phyloP scores from a whole-genome alignment of 2,113 vertebrate species.

The Speoplatyrhinus poulsoni region DNA sequence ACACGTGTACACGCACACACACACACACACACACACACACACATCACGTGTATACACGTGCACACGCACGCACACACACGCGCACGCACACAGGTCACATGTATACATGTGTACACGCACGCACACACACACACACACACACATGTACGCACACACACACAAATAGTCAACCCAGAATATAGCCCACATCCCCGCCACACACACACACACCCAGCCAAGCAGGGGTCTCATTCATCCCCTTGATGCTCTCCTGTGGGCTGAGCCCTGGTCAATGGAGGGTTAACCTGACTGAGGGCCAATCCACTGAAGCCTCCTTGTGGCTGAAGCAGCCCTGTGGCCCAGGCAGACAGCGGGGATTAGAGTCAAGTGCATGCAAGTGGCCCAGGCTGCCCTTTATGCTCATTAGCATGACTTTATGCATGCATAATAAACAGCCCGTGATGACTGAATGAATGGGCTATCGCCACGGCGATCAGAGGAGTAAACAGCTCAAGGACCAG shows the following conservation, averaged over 20 bases:
- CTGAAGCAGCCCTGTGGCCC: slow-evolving; percentile 19
- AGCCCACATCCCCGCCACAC: slow-evolving; percentile 4
- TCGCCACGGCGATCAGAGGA: slow-evolving; percentile 53
- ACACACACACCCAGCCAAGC: background rate
- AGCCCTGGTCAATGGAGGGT: slow-evolving; percentile 43
- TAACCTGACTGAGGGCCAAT: slow-evolving; percentile 48
- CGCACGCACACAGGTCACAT: no score
- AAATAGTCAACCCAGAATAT: background rate
- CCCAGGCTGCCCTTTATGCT: slow-evolving; percentile 52
- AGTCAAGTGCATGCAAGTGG: slow-evolving; percentile 55
- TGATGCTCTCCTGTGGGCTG: slow-evolving; percentile 15
- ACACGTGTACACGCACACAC: no score
- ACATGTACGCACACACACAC: background rate
- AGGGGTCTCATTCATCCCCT: slow-evolving; percentile 19
- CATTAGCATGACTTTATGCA: slow-evolving; percentile 58
- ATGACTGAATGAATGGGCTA: slow-evolving; percentile 41
- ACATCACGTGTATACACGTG: background rate
- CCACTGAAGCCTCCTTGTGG: slow-evolving; percentile 32
- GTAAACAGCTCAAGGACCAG: slow-evolving; percentile 36
- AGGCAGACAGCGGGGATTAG: slow-evolving; percentile 43
- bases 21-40: slow-evolving; percentile 10
- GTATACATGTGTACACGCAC: no score
- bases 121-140: slow-evolving; percentile 11
- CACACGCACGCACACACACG: background rate
- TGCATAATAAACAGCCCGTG: slow-evolving; percentile 61